Conservation (phyloP, 2,797 vertebrate species). For the Sarcophilus harrisii region DNA sequence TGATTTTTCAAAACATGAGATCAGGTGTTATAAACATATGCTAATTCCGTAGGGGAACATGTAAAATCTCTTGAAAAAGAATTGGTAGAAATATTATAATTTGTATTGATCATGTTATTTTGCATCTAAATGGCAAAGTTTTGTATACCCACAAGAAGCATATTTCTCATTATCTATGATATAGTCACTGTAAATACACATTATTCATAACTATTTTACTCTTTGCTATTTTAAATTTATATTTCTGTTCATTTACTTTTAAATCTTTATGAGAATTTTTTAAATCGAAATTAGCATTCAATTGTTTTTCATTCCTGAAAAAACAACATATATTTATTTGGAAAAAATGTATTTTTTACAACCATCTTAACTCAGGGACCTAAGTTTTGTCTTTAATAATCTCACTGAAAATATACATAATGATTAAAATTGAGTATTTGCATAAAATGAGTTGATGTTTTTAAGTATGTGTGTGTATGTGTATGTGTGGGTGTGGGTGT, state of each 20-base stretch:
- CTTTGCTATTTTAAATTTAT: not conserved
- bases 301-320: not conserved
- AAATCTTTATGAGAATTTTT: not conserved
- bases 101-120: not conserved
- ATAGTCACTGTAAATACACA: not conserved
- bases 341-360: not conserved
- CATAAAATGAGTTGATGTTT: not conserved
- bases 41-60: not conserved
- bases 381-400: not conserved
- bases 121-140: not conserved
- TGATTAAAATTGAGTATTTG: not conserved
- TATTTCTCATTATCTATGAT: not conserved
- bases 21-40: not conserved
- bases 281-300: not conserved
- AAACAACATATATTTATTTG: not conserved
- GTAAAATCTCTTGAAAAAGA: not conserved
- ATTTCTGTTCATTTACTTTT: not conserved
- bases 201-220: not conserved
- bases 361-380: not conserved
- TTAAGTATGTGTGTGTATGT: fast-evolving
- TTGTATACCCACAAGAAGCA: not conserved
- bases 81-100: not conserved
- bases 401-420: not conserved
- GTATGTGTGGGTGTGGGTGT: not conserved
- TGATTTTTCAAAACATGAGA: not conserved